A percentile compares a stretch with the other conserved stretches of the same genome.
phyloP scores from a whole-genome alignment of 2,888 invertebrate genomes.

The Itoplectis maculator region DNA sequence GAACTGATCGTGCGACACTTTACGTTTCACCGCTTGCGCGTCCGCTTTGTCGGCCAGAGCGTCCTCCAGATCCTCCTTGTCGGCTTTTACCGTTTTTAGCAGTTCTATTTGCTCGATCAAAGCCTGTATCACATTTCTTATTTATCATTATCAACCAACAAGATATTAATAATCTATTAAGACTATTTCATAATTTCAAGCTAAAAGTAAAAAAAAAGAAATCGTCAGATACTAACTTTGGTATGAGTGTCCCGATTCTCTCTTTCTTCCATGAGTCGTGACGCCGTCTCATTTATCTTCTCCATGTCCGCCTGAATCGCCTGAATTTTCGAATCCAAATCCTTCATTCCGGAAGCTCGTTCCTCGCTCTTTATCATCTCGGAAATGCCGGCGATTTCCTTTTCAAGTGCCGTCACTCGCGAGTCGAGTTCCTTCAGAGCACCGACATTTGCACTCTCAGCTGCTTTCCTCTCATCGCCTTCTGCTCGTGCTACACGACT shows the following conservation, averaged over 20 bases:
- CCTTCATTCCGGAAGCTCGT: slow-evolving; percentile 73
- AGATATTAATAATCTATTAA: too few species aligned
- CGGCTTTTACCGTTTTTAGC: slow-evolving; percentile 89
- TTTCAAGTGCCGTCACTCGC: slow-evolving; percentile 73
- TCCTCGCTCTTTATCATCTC: slow-evolving; percentile 53
- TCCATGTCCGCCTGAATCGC: slow-evolving; percentile 84
- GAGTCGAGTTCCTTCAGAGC: slow-evolving; percentile 58
- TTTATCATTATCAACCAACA: too few species aligned
- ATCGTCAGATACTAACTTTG: slow-evolving; percentile 83
- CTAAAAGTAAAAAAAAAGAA: background rate
- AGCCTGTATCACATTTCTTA: slow-evolving; percentile 82
- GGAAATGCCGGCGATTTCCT: slow-evolving; percentile 78
- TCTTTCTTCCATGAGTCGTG: slow-evolving; percentile 86
- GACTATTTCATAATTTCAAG: background rate
- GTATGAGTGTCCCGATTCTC: slow-evolving; percentile 86
- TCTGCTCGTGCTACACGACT: slow-evolving; percentile 1
- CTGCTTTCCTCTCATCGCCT: background rate
- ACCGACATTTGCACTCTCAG: slow-evolving; percentile 21
- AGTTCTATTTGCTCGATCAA: slow-evolving; percentile 89
- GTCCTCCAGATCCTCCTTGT: slow-evolving; percentile 90
- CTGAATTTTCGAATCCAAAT: slow-evolving; percentile 82
- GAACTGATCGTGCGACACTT: slow-evolving; percentile 90
- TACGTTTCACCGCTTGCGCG: slow-evolving; percentile 88
- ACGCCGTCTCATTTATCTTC: slow-evolving; percentile 80
- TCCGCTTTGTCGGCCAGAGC: slow-evolving; percentile 92